These are phyloP conservation scores for Hiodon tergisus DNA, from an alignment of 2,113 vertebrate genomes.

Conservation along the genomic window DNA sequence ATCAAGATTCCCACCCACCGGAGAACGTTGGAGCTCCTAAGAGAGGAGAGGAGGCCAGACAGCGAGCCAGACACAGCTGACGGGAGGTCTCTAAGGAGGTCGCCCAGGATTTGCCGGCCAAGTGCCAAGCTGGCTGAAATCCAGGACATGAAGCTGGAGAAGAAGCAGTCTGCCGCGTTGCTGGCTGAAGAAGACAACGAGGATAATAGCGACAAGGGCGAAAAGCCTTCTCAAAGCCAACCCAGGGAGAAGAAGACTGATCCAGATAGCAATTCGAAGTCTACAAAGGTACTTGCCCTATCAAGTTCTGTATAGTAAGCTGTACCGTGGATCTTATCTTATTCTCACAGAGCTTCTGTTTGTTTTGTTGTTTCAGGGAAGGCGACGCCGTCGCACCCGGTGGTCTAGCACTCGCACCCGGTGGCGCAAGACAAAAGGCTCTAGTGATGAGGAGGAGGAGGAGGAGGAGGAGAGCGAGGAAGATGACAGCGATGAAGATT, in stretches of 20 bases:
- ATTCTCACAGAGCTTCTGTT: neutral
- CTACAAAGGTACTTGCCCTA: conserved; percentile 68
- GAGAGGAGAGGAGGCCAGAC: conserved; percentile 54
- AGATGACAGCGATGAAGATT: conserved; percentile 82
- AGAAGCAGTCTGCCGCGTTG: conserved; percentile 41
- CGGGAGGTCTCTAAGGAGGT: conserved; percentile 75
- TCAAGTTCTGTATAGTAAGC: neutral
- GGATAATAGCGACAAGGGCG: conserved; percentile 63
- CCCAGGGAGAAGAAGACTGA: conserved; percentile 78
- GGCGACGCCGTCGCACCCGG: conserved; percentile 69
- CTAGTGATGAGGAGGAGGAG: conserved; percentile 66
- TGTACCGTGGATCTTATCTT: no score
- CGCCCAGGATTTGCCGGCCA: conserved; percentile 86
- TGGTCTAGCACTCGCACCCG: conserved; percentile 83
- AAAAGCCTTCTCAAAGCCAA: conserved; percentile 62
- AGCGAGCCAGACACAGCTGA: conserved; percentile 67
- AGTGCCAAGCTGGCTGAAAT: conserved; percentile 76
- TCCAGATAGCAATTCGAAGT: conserved; percentile 75
- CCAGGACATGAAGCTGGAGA: conserved; percentile 76
- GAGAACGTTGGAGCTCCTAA: conserved; percentile 56
- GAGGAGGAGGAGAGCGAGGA: conserved; percentile 65
- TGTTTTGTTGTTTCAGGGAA: conserved; percentile 45
- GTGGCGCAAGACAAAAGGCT: conserved; percentile 81
- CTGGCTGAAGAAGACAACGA: conserved; percentile 35
- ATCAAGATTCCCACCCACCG: conserved; percentile 66